Percentiles rank a stretch among this genome's conserved stretches.
Conservation (phyloP, 2,113 vertebrate genomes). For the Hymenochirus boettgeri region DNA sequence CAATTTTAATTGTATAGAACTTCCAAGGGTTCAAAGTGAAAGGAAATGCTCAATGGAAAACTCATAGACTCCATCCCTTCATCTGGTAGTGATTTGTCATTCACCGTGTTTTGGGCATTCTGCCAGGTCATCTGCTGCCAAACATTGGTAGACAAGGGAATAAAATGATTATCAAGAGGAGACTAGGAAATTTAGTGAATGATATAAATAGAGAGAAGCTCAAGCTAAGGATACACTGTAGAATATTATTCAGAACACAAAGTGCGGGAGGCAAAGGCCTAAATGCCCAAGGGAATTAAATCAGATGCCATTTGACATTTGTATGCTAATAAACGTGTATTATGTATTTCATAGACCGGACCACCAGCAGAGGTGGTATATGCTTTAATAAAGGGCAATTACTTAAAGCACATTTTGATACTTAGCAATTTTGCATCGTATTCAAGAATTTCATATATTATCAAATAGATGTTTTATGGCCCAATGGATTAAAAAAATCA, state of each 20-base stretch:
- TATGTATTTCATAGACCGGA: constrained; percentile 37
- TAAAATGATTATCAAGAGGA: constrained; percentile 64
- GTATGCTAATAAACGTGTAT: constrained; percentile 22
- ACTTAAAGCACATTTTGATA: no score
- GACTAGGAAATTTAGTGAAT: constrained; percentile 53
- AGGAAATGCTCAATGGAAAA: constrained; percentile 62
- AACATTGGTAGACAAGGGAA: constrained; percentile 60
- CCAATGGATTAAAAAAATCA: no score
- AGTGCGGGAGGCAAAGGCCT: constrained; percentile 27
- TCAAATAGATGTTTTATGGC: no score
- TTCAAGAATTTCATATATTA: no score
- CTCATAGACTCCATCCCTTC: constrained; percentile 59
- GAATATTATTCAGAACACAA: constrained; percentile 43
- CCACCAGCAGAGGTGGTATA: constrained; percentile 8
- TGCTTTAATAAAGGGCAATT: background rate
- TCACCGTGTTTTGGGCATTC: constrained; percentile 62
- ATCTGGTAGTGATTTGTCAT: constrained; percentile 83
- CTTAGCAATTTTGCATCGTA: no score
- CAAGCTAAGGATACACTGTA: constrained; percentile 46
- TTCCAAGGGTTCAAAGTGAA: constrained; percentile 50
- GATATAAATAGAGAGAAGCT: constrained; percentile 53
- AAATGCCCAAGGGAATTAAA: constrained; percentile 1
- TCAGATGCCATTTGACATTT: constrained; percentile 12
- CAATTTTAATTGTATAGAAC: constrained; percentile 52
- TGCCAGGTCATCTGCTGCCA: constrained; percentile 66